phyloP scores from a whole-genome alignment of 2,113 vertebrate species.

The Sula dactylatra region DNA sequence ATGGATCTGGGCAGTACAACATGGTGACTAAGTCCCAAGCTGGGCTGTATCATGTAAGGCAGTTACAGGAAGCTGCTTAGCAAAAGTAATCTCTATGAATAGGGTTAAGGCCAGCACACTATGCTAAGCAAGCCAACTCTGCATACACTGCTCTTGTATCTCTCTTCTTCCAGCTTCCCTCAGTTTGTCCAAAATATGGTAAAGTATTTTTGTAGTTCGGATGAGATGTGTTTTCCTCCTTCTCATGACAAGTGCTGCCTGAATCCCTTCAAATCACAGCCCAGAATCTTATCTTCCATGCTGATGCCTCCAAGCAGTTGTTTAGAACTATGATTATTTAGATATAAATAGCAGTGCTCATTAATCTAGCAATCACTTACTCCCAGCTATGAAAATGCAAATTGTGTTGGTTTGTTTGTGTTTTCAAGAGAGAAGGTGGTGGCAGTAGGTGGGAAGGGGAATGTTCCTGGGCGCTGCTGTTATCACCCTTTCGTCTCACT shows the following conservation, averaged over 20 bases:
- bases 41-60: not conserved
- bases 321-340: not conserved
- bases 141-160: not conserved
- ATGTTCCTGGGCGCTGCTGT: conserved; percentile 12
- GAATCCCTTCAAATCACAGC: not conserved
- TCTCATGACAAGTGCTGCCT: not conserved
- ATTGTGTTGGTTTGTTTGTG: conserved; percentile 33
- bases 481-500: not conserved
- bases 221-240: not conserved
- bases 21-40: not conserved
- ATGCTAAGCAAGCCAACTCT: not conserved
- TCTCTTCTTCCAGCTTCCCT: not conserved
- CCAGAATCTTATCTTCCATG: not conserved
- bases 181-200: not conserved
- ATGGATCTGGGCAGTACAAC: not conserved
- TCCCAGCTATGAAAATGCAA: conserved; percentile 31
- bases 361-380: conserved; percentile 1
- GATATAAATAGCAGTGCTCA: conserved; percentile 19
- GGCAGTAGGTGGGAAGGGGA: not conserved
- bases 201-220: not conserved
- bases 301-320: not conserved
- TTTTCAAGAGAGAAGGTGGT: conserved; percentile 4
- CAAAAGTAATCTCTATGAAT: not conserved
- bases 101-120: not conserved
- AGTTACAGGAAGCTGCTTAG: not conserved